Percentiles rank a stretch among this genome's conserved stretches.
Evolutionary conservation across 2,888 invertebrate genomes (phyloP).

Genomic region (Noctua pronuba): DNA sequence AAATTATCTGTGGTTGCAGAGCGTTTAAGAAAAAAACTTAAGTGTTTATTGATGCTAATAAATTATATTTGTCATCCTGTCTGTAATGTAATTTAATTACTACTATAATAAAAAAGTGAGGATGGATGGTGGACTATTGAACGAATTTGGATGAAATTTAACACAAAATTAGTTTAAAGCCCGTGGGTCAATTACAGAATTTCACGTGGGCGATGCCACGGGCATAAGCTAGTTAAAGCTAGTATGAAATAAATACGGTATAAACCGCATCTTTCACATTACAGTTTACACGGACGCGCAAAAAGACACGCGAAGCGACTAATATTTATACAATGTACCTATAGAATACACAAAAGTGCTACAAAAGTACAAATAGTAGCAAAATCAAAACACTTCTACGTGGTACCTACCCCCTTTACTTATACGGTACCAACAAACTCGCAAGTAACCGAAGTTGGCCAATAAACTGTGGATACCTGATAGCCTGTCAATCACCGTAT

Average conservation of each 20-base stretch:
- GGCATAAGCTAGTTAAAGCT: background rate
- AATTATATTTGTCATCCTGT: background rate
- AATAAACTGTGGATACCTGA: constrained; percentile 9
- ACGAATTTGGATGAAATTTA: background rate
- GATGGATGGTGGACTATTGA: background rate
- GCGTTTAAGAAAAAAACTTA: background rate
- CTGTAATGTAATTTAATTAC: background rate
- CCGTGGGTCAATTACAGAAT: background rate
- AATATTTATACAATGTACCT: background rate
- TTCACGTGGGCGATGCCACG: accelerated
- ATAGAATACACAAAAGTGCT: background rate
- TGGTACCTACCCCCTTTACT: background rate
- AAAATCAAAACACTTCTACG: background rate
- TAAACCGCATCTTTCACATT: background rate
- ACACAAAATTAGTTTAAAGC: too few species aligned
- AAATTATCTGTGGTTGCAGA: background rate
- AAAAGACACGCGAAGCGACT: background rate
- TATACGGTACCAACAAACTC: background rate
- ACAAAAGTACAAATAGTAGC: background rate
- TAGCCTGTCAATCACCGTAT: constrained; percentile 33
- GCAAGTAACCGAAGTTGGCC: constrained; percentile 20
- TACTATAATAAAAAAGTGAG: background rate
- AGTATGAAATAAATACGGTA: background rate
- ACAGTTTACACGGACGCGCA: background rate
- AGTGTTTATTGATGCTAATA: background rate